Conservation (phyloP, 2,797 vertebrate species). For the Lycodopsis pacificus region DNA sequence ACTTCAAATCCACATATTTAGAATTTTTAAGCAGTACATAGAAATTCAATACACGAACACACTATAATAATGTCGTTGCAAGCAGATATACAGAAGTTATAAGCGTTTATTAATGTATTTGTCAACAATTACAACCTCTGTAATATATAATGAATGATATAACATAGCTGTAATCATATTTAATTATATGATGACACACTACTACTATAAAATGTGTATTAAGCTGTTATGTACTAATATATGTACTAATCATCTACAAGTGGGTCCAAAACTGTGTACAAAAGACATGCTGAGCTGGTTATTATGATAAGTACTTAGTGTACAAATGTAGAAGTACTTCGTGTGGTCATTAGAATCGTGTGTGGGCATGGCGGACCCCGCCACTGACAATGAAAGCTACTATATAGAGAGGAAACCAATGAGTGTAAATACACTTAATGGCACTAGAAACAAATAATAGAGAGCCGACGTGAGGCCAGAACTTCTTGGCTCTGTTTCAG, state of each 20-base stretch:
- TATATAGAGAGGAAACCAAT: not conserved
- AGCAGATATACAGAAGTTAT: not conserved
- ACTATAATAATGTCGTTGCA: not conserved
- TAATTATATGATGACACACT: not conserved
- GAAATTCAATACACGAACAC: not conserved
- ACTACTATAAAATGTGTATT: not conserved
- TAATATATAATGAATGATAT: not conserved
- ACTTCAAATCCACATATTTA: not conserved
- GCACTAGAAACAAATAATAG: not conserved
- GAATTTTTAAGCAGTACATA: not conserved
- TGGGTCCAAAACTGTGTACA: not conserved
- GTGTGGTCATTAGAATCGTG: not conserved
- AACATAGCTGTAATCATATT: not conserved
- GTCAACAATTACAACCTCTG: not conserved
- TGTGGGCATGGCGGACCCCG: not conserved
- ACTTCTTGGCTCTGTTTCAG: not conserved
- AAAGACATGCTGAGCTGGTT: not conserved
- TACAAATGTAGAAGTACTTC: not conserved
- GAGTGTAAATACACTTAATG: constrained; percentile 1
- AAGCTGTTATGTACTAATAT: not conserved
- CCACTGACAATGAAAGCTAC: not conserved
- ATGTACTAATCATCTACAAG: not conserved
- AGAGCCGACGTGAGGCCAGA: not conserved
- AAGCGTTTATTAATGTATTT: not conserved
- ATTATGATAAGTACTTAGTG: not conserved